phyloP scores from a whole-genome alignment of 1,140 invertebrate genomes.

The Bombus confusus region DNA sequence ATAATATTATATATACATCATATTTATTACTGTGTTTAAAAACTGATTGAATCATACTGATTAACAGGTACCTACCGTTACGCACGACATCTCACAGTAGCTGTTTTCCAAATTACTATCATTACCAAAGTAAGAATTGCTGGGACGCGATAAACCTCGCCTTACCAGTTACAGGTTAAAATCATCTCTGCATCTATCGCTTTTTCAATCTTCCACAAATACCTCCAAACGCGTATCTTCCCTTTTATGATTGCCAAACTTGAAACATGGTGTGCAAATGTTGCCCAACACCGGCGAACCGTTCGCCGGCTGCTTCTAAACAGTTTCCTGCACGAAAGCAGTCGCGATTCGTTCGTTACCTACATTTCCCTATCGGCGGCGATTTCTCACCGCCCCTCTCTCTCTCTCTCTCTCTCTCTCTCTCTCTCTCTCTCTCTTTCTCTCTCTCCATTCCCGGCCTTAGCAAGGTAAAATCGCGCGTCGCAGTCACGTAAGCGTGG shows the following conservation, averaged over 20 bases:
- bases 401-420: background rate
- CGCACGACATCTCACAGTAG: background rate
- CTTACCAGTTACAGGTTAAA: background rate
- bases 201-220: background rate
- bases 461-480: conserved; percentile 30
- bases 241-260: conserved; percentile 5
- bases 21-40: background rate
- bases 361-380: conserved; percentile 21
- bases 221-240: background rate
- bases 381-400: background rate
- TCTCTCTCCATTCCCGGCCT: background rate
- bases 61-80: background rate
- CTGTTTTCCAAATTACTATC: background rate
- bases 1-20: background rate
- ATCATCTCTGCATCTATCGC: background rate
- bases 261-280: background rate
- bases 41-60: background rate
- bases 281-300: background rate
- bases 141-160: background rate
- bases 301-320: background rate
- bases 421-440: background rate
- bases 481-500: conserved; percentile 16
- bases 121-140: background rate
- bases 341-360: conserved; percentile 23
- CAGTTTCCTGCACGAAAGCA: conserved; percentile 28